Base-by-base conservation (phyloP, 2,113 vertebrate genomes). In the Rhynchomys soricoides region DNA sequence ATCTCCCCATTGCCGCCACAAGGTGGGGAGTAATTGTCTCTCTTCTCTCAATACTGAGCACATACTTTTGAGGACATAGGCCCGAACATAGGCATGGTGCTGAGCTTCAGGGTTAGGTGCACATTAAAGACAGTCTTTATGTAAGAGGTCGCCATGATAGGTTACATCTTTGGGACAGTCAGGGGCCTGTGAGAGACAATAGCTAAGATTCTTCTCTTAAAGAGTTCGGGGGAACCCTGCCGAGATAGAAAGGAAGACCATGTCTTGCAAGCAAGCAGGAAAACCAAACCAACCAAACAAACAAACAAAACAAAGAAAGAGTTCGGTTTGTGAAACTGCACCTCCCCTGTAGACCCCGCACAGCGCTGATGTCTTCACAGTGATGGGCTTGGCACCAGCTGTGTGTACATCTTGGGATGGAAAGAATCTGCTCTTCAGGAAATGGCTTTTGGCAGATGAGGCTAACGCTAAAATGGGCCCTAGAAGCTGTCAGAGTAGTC, bases 391-490 rank as follows among this genome's bases (percentile, higher is more conserved):
- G 68, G 77, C 55, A 74, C 31, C 93, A 93, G 93, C 92, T 95
- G 87, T 87, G 66, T 43, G 29, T 48, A 24, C 10, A 34, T 43
- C 17, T 90, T 24, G 17, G 71, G 40, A 0, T 40, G 68, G 68
- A 9, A 52, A 73, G 71, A 71, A 45, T 55, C 64, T 77, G 26
- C 74, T 64, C 3, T 52, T 78, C 59, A 75, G 95, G 92, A 96
- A 91, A 85, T 95, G 50, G 8, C 10, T 78, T 95, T 90, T 97
- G 89, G 78, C 87, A 83, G 93, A 85, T 40, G 29, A 64, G 24
- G 31, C 75, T 48, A 45, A 74, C 55, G 21, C 75, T 81, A 66
- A 0, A 40, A 31, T 43, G 57, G 92, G 43, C 29, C 26, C 59
- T 43, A 74, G 82, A 48, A 74, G 70, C 50, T 74, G 34, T 75